Base-by-base conservation (phyloP, 2,888 invertebrate genomes). In the Scrobipalpa costella region DNA sequence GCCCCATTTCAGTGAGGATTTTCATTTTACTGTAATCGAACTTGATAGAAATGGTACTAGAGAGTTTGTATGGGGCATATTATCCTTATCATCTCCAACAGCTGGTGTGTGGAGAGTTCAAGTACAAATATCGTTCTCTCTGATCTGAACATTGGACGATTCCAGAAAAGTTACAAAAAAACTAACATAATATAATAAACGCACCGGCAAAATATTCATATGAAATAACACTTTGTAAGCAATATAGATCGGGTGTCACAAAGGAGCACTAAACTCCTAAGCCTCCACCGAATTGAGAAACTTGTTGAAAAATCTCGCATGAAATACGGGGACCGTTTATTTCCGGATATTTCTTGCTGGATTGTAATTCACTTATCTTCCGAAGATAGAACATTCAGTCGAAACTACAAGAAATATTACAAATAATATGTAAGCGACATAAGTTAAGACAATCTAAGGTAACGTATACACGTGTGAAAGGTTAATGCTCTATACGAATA, bases 221-320 rank as follows among this genome's bases (percentile, higher is more conserved):
- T 85, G 84, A 84, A 84, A 84, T 85, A 17, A 7, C 11, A 85
- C 84, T 85, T 87, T 81, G 86, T 85, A 82, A 82, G 84, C 81
- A 81, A 85, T 86, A 76, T n/a, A 85, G 85, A 84, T 86, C 80
- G 83, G 75, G 76, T 68, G 64, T 66, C 79, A 79, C 85, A 67
- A 66, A 81, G 75, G 85, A 73, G 74, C 76, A 81, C 78, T 88
- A 86, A 86, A 88, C 85, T 83, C 83, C 80, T 85, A 84, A 85
- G 79, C 84, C 81, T 79, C 79, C 73, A 76, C 83, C 77, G 84
- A 86, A 86, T 86, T 84, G 83, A 82, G 84, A 84, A 85, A 85
- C 81, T 85, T 84, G 84, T 83, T 86, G 84, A 86, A 87, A 86
- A 86, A 84, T 85, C 81, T 84, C 80, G 80, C 84, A 74, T 81